These are phyloP conservation scores for Emydura subglobosa DNA, from an alignment of 2,113 vertebrate genomes.

Conservation along the genomic window DNA sequence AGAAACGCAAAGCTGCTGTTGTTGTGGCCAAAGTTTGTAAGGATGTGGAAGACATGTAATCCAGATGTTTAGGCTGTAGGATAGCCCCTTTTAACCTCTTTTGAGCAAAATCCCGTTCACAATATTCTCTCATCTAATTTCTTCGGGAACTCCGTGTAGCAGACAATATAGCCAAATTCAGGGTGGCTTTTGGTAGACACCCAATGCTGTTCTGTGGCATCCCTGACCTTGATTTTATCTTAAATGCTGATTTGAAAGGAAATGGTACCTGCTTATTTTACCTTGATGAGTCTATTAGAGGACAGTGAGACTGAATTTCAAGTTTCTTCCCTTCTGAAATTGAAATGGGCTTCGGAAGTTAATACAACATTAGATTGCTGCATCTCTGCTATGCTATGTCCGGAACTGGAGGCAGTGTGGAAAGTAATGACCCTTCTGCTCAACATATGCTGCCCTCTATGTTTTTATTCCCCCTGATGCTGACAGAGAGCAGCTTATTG, in stretches of 20 bases:
- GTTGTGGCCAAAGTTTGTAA: not conserved
- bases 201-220: not conserved
- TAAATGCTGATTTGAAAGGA: not conserved
- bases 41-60: not conserved
- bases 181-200: not conserved
- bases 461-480: accelerated
- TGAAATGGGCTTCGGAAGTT: not conserved
- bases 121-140: not conserved
- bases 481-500: not conserved
- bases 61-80: not conserved
- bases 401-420: accelerated
- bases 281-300: not conserved
- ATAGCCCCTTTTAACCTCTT: not conserved
- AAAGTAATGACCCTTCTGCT: accelerated
- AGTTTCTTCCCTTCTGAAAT: not conserved
- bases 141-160: not conserved
- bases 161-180: accelerated
- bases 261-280: not conserved
- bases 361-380: accelerated
- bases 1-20: not conserved
- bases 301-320: not conserved
- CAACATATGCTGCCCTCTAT: not conserved
- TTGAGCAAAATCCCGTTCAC: not conserved
- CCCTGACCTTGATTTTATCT: not conserved
- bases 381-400: not conserved